Base-by-base conservation (phyloP, 2,797 vertebrate genomes). In the Gymnoscopelus microlampas region DNA sequence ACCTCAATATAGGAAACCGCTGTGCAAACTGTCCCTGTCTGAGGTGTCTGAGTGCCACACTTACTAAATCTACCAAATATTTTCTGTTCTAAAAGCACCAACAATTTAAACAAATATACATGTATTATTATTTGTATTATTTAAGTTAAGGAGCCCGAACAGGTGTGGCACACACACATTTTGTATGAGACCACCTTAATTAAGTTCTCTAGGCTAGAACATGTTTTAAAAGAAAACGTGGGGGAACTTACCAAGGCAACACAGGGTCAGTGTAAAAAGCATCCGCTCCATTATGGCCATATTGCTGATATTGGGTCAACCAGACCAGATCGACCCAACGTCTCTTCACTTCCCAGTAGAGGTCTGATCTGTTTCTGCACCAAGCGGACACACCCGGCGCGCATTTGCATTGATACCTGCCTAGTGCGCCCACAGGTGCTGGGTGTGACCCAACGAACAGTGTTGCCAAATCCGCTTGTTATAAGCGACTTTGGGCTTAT, bases 181-280 rank as follows among this genome's bases (percentile, higher is more conserved):
- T 15, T n/a, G 26, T 2, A 29, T 29, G 26, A 29, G 26, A 29
- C 26, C 26, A 19, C 19, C 19, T 1, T 1, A 19, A 19, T 19
- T 19, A 19, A 19, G 19, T 19, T 19, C 19, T 19, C 23, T 55
- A 14, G 29, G 56, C 35, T 0, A 11, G 2, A 10, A 61, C 51
- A 44, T 1, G 6, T 1, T 0, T 8, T 24, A 57, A 2, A 44
- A 13, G 19, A 1, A 8, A 15, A 13, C 3, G 14, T 2, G 24
- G 32, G 10, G 51, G 26, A 23, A 90, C 90, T 90, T 70, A 91
- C 90, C 71, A 14, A 85, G 3, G 81, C 70, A 78, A 11, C 82
- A 47, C 51, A 85, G 44, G 32, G 10, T 3, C 51, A 66, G 5
- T 0, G 24, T 0, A 15, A 1, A 72, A 29, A 73, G 58, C 50